Conservation (phyloP, 2,113 vertebrate species). For the Podilymbus podiceps region DNA sequence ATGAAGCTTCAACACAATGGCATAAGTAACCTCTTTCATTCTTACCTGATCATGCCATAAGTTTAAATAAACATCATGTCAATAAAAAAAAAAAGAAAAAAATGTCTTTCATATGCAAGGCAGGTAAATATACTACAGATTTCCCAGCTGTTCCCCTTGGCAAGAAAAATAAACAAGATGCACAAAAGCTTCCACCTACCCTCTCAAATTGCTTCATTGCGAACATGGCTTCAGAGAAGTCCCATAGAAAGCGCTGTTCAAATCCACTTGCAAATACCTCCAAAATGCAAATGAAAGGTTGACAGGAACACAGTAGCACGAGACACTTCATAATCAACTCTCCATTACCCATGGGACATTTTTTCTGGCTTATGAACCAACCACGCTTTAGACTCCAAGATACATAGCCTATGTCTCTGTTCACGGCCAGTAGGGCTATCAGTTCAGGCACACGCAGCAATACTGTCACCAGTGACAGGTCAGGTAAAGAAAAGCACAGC, state of each 20-base stretch:
- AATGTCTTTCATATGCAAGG: not conserved
- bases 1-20: not conserved
- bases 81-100: not conserved
- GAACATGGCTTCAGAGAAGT: constrained; percentile 90
- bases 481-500: not conserved
- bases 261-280: constrained; percentile 84
- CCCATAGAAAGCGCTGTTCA: constrained; percentile 77
- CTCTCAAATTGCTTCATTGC: constrained; percentile 91
- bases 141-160: not conserved
- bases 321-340: not conserved
- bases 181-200: constrained; percentile 69
- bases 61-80: not conserved
- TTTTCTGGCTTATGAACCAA: not conserved
- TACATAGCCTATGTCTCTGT: not conserved
- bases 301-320: not conserved
- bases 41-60: not conserved
- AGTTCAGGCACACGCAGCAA: not conserved
- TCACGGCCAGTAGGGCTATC: not conserved
- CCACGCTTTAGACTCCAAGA: not conserved
- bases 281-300: not conserved
- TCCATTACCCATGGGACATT: not conserved
- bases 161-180: not conserved
- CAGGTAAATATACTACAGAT: not conserved
- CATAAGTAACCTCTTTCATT: not conserved
- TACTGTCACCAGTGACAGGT: not conserved